Percentiles rank a stretch among this genome's conserved stretches.
Evolutionary conservation across 2,888 invertebrate genomes (phyloP).

Genomic region (Nymphalis c-album): DNA sequence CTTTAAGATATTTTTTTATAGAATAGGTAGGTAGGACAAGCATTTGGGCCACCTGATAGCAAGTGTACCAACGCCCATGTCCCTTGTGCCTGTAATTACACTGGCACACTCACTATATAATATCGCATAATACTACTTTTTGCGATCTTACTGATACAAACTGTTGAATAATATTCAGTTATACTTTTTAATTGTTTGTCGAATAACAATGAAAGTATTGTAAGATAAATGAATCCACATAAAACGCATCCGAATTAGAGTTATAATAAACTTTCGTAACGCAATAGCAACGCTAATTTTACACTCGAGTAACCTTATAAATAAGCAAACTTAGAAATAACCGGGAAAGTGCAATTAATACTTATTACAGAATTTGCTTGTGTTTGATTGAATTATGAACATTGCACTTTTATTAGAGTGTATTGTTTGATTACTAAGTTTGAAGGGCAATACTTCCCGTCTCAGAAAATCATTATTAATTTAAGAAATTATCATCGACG

Average conservation of each 20-base stretch:
- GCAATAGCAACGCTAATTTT: slow-evolving; percentile 15
- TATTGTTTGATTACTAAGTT: slow-evolving; percentile 6
- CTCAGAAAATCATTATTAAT: too few species aligned
- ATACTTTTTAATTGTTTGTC: too few species aligned
- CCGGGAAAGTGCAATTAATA: slow-evolving; percentile 38
- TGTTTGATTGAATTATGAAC: slow-evolving; percentile 25
- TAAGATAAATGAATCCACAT: slow-evolving; percentile 1
- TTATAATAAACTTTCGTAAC: slow-evolving; percentile 14
- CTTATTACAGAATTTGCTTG: slow-evolving; percentile 29
- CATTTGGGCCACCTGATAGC: too few species aligned
- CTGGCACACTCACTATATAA: too few species aligned
- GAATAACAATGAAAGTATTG: neutral
- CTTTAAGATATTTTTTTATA: too few species aligned
- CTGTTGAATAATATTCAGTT: too few species aligned
- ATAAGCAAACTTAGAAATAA: slow-evolving; percentile 17
- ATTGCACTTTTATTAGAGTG: slow-evolving; percentile 4
- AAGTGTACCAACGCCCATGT: too few species aligned
- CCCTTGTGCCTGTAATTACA: too few species aligned
- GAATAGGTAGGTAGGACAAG: too few species aligned
- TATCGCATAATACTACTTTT: too few species aligned
- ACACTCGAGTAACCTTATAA: slow-evolving; percentile 12
- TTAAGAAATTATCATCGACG: too few species aligned
- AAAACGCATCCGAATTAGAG: slow-evolving; percentile 7
- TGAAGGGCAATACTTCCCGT: neutral
- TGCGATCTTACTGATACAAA: too few species aligned